Percentiles rank a stretch among this genome's conserved stretches.
These are phyloP conservation scores for Umimayanthus kanabou DNA, from an alignment of 92 coral and sea anemone genomes.

Conservation along the genomic window DNA sequence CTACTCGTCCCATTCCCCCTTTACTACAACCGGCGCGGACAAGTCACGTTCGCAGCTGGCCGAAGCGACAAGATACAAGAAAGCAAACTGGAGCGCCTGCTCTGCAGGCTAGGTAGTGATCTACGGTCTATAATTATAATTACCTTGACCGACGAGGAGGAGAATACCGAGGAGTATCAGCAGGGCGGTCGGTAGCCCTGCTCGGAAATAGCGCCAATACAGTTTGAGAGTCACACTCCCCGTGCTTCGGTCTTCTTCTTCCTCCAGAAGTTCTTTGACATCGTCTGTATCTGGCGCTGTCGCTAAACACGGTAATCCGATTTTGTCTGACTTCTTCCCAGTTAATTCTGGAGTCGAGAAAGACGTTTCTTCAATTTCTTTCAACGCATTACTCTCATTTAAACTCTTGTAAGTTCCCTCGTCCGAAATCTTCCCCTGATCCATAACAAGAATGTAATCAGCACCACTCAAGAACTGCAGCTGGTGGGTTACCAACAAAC, in stretches of 20 bases:
- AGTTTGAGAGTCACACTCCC: constrained; percentile 4
- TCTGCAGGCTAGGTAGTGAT: too few relatives aligned
- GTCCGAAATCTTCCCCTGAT: not conserved
- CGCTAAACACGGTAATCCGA: not conserved
- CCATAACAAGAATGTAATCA: constrained; percentile 2
- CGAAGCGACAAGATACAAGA: too few relatives aligned
- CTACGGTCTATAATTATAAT: too few relatives aligned
- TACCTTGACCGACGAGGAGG: constrained; percentile 23
- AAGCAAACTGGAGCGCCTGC: too few relatives aligned
- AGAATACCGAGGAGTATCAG: not conserved
- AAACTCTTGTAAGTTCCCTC: not conserved
- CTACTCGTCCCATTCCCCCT: too few relatives aligned
- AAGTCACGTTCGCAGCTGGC: too few relatives aligned
- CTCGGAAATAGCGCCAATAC: constrained; percentile 14
- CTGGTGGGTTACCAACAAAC: constrained; percentile 10
- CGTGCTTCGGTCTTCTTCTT: constrained; percentile 19
- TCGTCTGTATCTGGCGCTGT: not conserved
- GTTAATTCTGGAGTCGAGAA: not conserved
- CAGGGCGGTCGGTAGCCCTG: not conserved
- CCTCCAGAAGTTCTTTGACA: not conserved
- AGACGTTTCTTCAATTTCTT: not conserved
- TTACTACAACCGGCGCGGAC: too few relatives aligned
- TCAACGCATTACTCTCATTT: not conserved
- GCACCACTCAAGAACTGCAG: constrained; percentile 18
- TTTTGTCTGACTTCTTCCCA: not conserved